Conservation (phyloP, 2,113 vertebrate genomes). For the Tachuris rubrigastra region DNA sequence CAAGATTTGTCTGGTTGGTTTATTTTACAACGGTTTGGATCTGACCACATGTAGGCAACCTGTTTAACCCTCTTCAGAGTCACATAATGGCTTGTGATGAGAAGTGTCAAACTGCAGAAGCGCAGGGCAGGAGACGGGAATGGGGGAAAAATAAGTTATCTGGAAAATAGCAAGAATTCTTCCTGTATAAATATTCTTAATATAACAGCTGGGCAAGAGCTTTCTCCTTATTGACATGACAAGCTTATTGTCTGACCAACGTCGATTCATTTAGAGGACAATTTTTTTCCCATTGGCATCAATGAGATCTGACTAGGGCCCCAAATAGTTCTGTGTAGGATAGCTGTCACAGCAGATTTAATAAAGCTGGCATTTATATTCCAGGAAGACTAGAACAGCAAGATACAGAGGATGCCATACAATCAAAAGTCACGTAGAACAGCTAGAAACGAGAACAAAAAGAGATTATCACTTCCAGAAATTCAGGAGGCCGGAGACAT, state of each 20-base stretch:
- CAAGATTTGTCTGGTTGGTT: neutral
- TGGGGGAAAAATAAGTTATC: neutral
- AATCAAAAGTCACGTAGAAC: neutral
- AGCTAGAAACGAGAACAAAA: neutral
- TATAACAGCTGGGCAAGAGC: neutral
- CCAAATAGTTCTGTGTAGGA: neutral
- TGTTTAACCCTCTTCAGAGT: neutral
- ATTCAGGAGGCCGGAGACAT: neutral
- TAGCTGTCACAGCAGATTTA: neutral
- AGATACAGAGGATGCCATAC: neutral
- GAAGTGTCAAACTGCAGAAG: neutral
- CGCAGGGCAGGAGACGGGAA: neutral
- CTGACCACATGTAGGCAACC: neutral
- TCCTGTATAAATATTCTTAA: neutral
- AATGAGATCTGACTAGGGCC: neutral
- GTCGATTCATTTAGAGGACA: neutral
- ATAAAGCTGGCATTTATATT: neutral
- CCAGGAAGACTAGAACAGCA: slow-evolving; percentile 14
- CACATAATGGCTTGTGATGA: neutral
- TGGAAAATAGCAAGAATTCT: neutral
- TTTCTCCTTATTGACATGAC: neutral
- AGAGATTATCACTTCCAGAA: neutral
- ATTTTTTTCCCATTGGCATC: neutral
- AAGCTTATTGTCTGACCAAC: neutral
- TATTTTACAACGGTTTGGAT: neutral